Evolutionary conservation across 2,797 vertebrate species (phyloP).

Genomic region (Bradypodion ventrale): DNA sequence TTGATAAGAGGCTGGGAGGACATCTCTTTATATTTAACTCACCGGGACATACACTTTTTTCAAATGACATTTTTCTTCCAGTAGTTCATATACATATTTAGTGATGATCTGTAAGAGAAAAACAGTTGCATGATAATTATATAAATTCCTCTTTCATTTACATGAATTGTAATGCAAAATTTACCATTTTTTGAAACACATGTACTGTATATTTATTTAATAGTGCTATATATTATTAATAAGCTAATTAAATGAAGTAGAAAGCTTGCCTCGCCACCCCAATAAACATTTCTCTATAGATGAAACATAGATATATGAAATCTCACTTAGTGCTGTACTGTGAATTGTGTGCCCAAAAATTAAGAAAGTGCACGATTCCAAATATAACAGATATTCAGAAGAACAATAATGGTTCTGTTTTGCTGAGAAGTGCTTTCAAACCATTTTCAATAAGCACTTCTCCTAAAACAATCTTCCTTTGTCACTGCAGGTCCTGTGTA

Average conservation of each 20-base stretch:
- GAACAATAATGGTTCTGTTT: conserved; percentile 38
- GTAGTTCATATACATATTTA: conserved; percentile 90
- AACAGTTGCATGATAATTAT: conserved; percentile 44
- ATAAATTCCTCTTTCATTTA: conserved; percentile 25
- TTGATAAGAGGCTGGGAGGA: neutral
- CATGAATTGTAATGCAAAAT: neutral
- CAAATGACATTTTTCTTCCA: conserved; percentile 94
- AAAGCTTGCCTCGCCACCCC: neutral
- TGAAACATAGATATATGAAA: neutral
- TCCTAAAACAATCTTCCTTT: conserved; percentile 48
- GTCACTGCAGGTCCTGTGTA: conserved; percentile 37
- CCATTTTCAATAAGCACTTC: conserved; percentile 17
- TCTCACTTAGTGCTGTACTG: conserved; percentile 17
- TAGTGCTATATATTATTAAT: neutral
- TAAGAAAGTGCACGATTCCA: conserved; percentile 57
- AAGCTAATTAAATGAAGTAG: conserved; percentile 12
- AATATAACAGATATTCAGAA: conserved; percentile 56
- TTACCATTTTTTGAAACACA: neutral
- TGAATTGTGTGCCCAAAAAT: conserved; percentile 40
- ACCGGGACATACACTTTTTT: conserved; percentile 92
- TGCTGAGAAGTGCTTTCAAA: conserved; percentile 52
- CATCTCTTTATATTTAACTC: conserved; percentile 72
- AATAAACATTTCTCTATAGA: neutral
- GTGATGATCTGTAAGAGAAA: conserved; percentile 89
- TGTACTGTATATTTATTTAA: conserved; percentile 10